These are phyloP conservation scores for Embidobia sp. DNA, from an alignment of 2,888 invertebrate species.

Conservation along the genomic window DNA sequence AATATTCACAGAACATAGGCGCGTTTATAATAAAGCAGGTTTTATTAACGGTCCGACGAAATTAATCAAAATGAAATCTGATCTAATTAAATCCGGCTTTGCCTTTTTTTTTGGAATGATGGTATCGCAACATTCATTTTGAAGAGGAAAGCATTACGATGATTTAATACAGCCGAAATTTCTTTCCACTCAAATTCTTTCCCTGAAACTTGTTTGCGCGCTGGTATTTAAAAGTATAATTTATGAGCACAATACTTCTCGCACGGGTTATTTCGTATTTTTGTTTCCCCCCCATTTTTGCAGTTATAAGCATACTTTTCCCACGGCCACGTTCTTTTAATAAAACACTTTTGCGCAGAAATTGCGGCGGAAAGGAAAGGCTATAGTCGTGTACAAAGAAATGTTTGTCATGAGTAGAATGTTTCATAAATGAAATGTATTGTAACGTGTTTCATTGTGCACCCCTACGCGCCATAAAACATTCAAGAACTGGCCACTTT, in stretches of 20 bases:
- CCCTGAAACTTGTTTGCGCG: constrained; percentile 14
- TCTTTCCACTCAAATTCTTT: constrained; percentile 8
- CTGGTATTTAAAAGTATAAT: constrained; percentile 53
- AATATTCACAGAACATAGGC: too few relatives aligned
- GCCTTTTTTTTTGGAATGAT: too few relatives aligned
- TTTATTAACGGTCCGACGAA: too few relatives aligned
- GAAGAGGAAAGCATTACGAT: too few relatives aligned
- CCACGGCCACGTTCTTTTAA: constrained; percentile 53
- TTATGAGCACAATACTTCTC: constrained; percentile 43
- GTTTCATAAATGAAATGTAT: constrained; percentile 61
- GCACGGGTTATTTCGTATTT: constrained; percentile 38
- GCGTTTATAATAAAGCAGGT: too few relatives aligned
- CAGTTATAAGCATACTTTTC: constrained; percentile 57
- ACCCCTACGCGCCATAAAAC: constrained; percentile 31
- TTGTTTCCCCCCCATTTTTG: constrained; percentile 37
- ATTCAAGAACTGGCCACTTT: constrained; percentile 35
- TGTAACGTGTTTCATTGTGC: constrained; percentile 50
- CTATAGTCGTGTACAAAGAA: constrained; percentile 42
- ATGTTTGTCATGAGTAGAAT: constrained; percentile 55
- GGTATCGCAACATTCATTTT: too few relatives aligned
- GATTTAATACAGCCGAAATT: constrained; percentile 5
- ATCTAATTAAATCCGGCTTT: too few relatives aligned
- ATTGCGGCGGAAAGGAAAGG: constrained; percentile 45
- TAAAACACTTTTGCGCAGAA: constrained; percentile 62
- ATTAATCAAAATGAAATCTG: too few relatives aligned